Evolutionary conservation across 2,797 vertebrate species (phyloP), one percentile per base, ranked within the genome.

Genomic region (Babyrousa celebensis): DNA sequence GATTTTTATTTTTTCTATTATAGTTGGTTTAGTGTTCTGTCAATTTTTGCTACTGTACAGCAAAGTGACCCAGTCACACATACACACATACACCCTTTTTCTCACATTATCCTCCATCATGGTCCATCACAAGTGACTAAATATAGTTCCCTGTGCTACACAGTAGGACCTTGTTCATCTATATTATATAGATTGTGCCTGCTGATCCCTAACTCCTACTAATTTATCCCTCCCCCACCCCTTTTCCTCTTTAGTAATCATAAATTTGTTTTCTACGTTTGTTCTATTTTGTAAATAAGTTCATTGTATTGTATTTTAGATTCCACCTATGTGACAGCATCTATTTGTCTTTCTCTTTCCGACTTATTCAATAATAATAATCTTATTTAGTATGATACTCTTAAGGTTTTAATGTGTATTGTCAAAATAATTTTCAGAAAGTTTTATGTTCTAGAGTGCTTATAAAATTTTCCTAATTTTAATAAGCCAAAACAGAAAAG

Each of bases 361-460:
- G 29, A 77, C 52, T 56, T 77, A 54, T 25, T 77, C 36, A 36
- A 36, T 36, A 36, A 36, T 36, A 36, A 36, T 36, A 36, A 36
- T 36, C 36, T 77, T 27, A 77, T 48, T 77, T 75, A n/a, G 18
- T 56, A 56, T 56, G 32, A 77, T 21, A 36, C 36, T 36, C 52
- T 56, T 32, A 89, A 94, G n/a, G 21, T 86, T 96, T 96, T 85
- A 4, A 52, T 63, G 25, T 86, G 3, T 25, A 83, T 11, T 95
- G 29, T 67, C 60, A 95, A 96, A 94, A 91, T 94, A 87, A 92
- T 74, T 91, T 91, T 21, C 25, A 93, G 60, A 85, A 96, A 89
- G 32, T 71, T 90, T 17, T 92, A 60, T 84, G 62, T 74, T 77
- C 60, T 60, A 80, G 27, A 78, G 40, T 93, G 78, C 16, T 63